Base-by-base conservation (phyloP, 2,797 vertebrate species). In the Liparis tanakae region DNA sequence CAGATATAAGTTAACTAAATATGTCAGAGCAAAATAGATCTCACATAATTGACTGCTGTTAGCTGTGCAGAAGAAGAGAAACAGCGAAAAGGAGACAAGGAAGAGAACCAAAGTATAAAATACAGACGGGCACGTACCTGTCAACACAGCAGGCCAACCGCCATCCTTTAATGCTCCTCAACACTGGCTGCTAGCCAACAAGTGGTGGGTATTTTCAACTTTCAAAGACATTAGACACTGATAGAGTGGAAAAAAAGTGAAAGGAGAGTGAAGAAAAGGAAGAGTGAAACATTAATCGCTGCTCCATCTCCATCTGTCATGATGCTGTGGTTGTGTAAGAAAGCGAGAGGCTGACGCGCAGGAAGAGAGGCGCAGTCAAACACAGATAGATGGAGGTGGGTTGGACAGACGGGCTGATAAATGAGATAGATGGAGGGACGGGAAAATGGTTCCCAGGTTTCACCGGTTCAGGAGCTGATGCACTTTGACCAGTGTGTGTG, bases 261-360 rank as follows among this genome's bases (percentile, higher is more conserved):
- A 86, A 85, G 76, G 74, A 83, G 59, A 81, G 78, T 50, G 66
- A 85, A 88, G 85, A 87, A 85, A 88, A 86, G 79, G 70, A 82
- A 88, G 82, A 82, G 60, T 72, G 80, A 86, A 86, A 88, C 84
- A 86, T 91, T 89, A 91, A 86, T 83, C 82, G 78, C 73, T 48
- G 76, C 84, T 88, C 78, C 80, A 74, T 90, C 90, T 90, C 88
- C 89, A 88, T 93, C 86, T 87, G 90, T 91, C 88, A 83, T 46
- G 85, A 82, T 84, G 85, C 78, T 87, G 87, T 82, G 84, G 80
- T 86, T 88, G 80, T 50, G 68, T 64, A 79, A 89, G 77, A 87
- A 89, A 85, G 76, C 67, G 18, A 79, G 81, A 85, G 80, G 85
- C 77, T 67, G 86, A 86, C 25, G 72, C 33, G 5, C 61, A 60